These are phyloP conservation scores for Murina feae DNA, from an alignment of 2,113 vertebrate genomes.

Conservation along the genomic window DNA sequence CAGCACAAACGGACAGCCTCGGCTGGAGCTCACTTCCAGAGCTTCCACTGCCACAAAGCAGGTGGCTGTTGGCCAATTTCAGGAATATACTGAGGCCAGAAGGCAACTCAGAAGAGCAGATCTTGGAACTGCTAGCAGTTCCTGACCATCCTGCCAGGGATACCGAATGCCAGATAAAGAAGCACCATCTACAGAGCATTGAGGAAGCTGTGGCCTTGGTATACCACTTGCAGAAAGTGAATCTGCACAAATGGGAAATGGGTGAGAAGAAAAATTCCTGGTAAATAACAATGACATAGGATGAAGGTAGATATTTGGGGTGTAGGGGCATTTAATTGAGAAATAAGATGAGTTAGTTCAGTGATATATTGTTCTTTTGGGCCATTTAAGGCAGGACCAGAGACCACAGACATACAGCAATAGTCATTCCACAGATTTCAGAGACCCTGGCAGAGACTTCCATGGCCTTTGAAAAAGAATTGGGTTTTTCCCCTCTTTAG, in stretches of 20 bases:
- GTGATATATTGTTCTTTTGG: neutral
- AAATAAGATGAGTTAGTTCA: neutral
- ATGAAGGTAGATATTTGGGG: neutral
- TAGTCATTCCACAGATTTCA: neutral
- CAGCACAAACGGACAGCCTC: neutral
- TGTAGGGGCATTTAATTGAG: neutral
- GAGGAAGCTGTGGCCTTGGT: conserved; percentile 41
- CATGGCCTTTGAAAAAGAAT: neutral
- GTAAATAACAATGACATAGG: neutral
- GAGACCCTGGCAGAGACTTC: neutral
- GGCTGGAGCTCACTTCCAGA: conserved; percentile 2
- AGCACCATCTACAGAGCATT: neutral
- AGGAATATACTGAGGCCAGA: conserved; percentile 50
- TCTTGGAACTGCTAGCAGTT: conserved; percentile 66
- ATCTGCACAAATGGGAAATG: neutral
- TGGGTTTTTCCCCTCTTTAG: neutral
- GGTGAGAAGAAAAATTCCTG: conserved; percentile 47
- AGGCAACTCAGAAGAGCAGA: conserved; percentile 57
- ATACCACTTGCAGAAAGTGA: conserved; percentile 38
- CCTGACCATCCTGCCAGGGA: conserved; percentile 48
- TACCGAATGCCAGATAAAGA: neutral
- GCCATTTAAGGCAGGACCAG: neutral
- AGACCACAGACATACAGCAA: neutral
- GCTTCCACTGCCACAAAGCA: neutral
- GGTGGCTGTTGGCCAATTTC: conserved; percentile 4